Percentiles rank a stretch among this genome's conserved stretches.
Evolutionary conservation across 1,140 invertebrate genomes (phyloP).

Genomic region (Drosophila pseudoananassae): DNA sequence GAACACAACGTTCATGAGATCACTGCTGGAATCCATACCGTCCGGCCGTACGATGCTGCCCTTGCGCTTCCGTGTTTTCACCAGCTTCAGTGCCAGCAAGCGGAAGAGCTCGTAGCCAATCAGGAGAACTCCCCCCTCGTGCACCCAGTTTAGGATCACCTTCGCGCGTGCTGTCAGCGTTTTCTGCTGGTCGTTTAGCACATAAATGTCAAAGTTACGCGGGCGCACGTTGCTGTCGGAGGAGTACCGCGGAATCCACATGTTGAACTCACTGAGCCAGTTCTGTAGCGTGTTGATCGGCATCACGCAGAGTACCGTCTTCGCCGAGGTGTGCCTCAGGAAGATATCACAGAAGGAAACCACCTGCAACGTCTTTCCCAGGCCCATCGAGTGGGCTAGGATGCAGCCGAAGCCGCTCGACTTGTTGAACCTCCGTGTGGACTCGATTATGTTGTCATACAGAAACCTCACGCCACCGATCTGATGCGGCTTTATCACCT

Average conservation of each 20-base stretch:
- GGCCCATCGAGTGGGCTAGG: slow-evolving; percentile 99
- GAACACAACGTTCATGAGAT: slow-evolving; percentile 93
- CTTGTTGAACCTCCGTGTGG: slow-evolving; percentile 93
- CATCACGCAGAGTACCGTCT: slow-evolving; percentile 97
- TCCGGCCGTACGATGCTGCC: slow-evolving; percentile 85
- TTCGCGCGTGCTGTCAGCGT: slow-evolving; percentile 93
- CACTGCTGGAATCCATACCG: slow-evolving; percentile 91
- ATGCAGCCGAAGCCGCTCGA: slow-evolving; percentile 98
- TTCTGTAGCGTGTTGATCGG: slow-evolving; percentile 99
- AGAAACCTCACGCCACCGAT: slow-evolving; percentile 98
- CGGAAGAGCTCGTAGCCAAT: slow-evolving; percentile 99
- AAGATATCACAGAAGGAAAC: slow-evolving; percentile 98
- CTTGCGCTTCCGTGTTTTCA: slow-evolving; percentile 76
- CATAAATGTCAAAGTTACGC: slow-evolving; percentile 93
- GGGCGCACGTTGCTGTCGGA: slow-evolving; percentile 86
- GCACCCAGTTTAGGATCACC: slow-evolving; percentile 93
- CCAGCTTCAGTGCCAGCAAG: slow-evolving; percentile 92
- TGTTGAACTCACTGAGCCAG: slow-evolving; percentile 98
- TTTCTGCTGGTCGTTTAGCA: slow-evolving; percentile 97
- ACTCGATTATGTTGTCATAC: slow-evolving; percentile 98
- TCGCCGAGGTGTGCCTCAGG: slow-evolving; percentile 94
- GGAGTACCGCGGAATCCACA: slow-evolving; percentile 93
- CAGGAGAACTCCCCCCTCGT: slow-evolving; percentile 95
- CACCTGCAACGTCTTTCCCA: slow-evolving; percentile 99
- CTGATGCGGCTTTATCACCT: slow-evolving; percentile 98